Base-by-base conservation (phyloP, 2,113 vertebrate species). In the Odobenus rosmarus region DNA sequence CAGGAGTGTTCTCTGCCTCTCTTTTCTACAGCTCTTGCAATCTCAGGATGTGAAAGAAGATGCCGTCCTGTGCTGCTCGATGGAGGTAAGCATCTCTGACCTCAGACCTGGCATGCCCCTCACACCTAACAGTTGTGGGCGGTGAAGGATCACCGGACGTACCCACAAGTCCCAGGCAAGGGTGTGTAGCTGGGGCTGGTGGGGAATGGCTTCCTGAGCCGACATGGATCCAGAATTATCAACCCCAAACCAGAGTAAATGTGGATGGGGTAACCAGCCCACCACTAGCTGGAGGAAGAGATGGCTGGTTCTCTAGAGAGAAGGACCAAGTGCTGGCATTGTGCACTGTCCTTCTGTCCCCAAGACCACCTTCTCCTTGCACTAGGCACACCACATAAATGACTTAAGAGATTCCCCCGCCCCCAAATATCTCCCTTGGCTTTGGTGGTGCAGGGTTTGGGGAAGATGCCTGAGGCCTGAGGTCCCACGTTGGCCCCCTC, bases 11-110 rank as follows among this genome's bases (percentile, higher is more conserved):
- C 61, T 95, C 39, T 80, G 71, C 61, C 42, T 94, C 80, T 98
- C 69, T 97, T 88, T 82, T 96, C 98, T 96, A 8, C 98, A 99
- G 99, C 99, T 99, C 98, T 98, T 99, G 98, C 99, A 99, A 96
- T 99, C 99, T 93, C 99, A 99, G 97, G 99, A 99, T 61, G 99
- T 99, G 85, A 99, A 99, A 98, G 99, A 99, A 97, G 99, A 99
- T 0, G 99, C 99, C 0, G 99, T 99, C 74, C 99, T 99, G 80
- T 99, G 99, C 98, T 99, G 99, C 87, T 99, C 99, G 2, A 99
- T 99, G 99, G 99, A 99, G 99, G 99, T 99, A 99, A 81, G 99
- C 26, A 0, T 42, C 42, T 21, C 74, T 12, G 1, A 23, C 19
- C 42, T 57, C 71, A 82, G 28, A 49, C 8, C 36, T 6, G 1